phyloP scores from a whole-genome alignment of 2,797 vertebrate species.

The Podargus strigoides region DNA sequence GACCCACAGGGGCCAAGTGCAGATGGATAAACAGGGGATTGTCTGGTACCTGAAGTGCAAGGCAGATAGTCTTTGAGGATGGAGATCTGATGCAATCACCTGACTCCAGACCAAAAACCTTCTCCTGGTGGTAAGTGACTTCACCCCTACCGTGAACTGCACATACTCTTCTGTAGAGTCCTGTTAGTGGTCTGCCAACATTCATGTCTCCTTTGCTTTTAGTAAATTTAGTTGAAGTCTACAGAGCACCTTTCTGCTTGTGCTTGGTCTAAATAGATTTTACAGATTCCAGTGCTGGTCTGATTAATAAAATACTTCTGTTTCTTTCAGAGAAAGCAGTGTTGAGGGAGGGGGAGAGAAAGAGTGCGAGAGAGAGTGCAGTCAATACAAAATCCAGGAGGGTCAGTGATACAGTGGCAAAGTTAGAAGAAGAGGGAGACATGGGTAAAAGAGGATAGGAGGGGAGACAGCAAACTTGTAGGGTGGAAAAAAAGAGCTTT shows the following conservation, averaged over 20 bases:
- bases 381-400: not conserved
- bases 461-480: not conserved
- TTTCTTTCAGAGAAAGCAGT: not conserved
- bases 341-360: not conserved
- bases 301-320: not conserved
- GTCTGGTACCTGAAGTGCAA: not conserved
- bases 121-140: not conserved
- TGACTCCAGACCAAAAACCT: not conserved
- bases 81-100: not conserved
- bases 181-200: not conserved
- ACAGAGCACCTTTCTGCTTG: not conserved
- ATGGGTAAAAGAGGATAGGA: not conserved
- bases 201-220: not conserved
- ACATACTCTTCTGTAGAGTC: not conserved
- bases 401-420: not conserved
- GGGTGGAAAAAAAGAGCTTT: not conserved
- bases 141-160: not conserved
- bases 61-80: not conserved
- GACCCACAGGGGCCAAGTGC: not conserved
- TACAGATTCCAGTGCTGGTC: not conserved
- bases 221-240: not conserved
- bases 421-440: not conserved
- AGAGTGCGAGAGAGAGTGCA: not conserved
- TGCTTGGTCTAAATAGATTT: not conserved
- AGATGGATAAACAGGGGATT: not conserved